Evolutionary conservation across 2,888 invertebrate species (phyloP), one percentile per base, ranked within the genome.

Genomic region (Mylabris sibirica): DNA sequence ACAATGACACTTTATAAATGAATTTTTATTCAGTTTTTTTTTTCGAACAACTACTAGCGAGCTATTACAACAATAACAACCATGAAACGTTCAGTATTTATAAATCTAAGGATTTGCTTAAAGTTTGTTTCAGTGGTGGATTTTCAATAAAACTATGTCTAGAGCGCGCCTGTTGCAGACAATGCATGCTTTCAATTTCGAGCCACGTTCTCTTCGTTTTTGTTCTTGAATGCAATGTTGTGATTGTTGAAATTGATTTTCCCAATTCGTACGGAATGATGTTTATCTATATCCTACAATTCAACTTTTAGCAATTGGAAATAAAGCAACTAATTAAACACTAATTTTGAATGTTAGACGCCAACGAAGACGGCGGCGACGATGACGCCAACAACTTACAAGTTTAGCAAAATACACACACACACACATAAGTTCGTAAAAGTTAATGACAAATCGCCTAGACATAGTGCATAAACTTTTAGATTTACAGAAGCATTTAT

Each of bases 1-100:
- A 76, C 69, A 64, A 64, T 64, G 73, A 73, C 77, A 76, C 75
- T 72, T 71, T 70, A 75, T 76, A 74, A 76, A 76, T 75, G 70
- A 66, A 67, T 57, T 63, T 64, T 63, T 66, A 69, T 67, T 75
- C 70, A 71, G 68, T 71, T 71, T 74, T 72, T 70, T 53, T 68
- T 67, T 68, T 20, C 49, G 49, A 11, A 9, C 9, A 20, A 11
- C 49, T 49, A 49, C 49, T 3, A 11, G 49, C 22, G 49, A 49
- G 20, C 20, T 49, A 17, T 44, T n/a, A 44, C 41, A 44, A 44
- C 41, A 12, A 38, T 12, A 1, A 35, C 41, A 44, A n/a, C n/a
- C n/a, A n/a, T n/a, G n/a, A n/a, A n/a, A n/a, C n/a, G n/a, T n/a
- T n/a, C 30, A 30, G 6, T 30, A 6, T 5, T 30, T 30, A 30